These are phyloP conservation scores for Cyrtodaria siliqua DNA, from an alignment of 2,888 invertebrate genomes.

Conservation along the genomic window DNA sequence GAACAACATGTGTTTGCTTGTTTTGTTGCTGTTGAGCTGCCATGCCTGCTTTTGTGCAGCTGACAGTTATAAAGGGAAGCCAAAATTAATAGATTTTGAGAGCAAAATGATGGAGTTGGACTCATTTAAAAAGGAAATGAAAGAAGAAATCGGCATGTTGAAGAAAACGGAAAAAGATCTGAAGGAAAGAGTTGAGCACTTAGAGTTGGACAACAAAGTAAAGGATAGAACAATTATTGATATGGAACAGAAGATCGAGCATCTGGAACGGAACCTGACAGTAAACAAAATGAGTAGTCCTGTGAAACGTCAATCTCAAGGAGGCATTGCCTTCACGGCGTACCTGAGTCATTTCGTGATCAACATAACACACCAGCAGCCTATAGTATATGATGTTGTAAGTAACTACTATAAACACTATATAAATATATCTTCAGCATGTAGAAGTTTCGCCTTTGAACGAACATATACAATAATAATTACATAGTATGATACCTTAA, in stretches of 20 bases:
- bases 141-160: neutral
- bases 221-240: conserved; percentile 12
- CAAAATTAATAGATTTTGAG: too few species aligned
- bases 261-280: neutral
- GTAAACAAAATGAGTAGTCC: too few species aligned
- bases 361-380: neutral
- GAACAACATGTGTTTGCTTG: too few species aligned
- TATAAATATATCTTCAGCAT: too few species aligned
- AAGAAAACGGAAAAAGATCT: conserved; percentile 3
- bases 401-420: too few species aligned
- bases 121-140: neutral
- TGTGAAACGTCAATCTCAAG: too few species aligned
- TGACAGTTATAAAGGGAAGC: too few species aligned
- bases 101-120: conserved; percentile 9
- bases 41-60: too few species aligned
- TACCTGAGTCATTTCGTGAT: neutral
- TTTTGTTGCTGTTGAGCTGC: too few species aligned
- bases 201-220: conserved; percentile 16
- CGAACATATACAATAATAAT: too few species aligned
- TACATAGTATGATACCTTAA: too few species aligned
- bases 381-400: neutral
- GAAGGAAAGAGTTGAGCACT: neutral
- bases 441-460: too few species aligned
- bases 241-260: conserved; percentile 2
- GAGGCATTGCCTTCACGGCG: neutral